Percentiles rank a stretch among this genome's conserved stretches.
Conservation (phyloP, 2,888 invertebrate species). For the Aricia artaxerxes region DNA sequence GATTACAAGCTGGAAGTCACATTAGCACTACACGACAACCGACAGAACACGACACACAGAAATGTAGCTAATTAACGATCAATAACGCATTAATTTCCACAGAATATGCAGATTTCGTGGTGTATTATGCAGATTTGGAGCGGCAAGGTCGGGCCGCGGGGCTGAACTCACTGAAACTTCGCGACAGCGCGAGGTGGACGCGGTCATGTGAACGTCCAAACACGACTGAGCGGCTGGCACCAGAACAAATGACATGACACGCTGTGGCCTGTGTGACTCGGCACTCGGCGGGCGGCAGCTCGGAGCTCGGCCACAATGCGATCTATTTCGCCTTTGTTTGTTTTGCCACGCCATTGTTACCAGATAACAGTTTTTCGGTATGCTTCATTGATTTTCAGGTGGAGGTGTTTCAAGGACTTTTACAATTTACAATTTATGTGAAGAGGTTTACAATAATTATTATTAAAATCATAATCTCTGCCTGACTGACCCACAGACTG, state of each 20-base stretch:
- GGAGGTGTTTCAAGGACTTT: background rate
- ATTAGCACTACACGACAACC: constrained; percentile 13
- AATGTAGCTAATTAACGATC: background rate
- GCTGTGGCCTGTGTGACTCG: constrained; percentile 49
- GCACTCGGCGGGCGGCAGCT: background rate
- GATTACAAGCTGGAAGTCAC: background rate
- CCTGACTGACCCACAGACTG: too few species aligned
- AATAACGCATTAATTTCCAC: constrained; percentile 26
- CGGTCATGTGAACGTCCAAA: constrained; percentile 47
- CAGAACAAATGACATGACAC: constrained; percentile 52
- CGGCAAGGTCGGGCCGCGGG: background rate
- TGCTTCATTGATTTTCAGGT: background rate
- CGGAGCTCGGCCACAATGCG: constrained; percentile 11
- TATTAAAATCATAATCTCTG: too few species aligned
- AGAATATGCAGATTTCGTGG: background rate
- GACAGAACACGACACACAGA: background rate
- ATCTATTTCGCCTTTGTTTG: constrained; percentile 24
- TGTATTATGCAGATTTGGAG: background rate
- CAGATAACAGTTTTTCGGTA: background rate
- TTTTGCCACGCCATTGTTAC: constrained; percentile 36
- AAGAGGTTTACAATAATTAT: too few species aligned
- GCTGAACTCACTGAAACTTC: constrained; percentile 13
- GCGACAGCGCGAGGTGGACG: constrained; percentile 1
- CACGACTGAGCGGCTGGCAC: constrained; percentile 55
- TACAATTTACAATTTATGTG: background rate